Conservation (phyloP, 2,888 invertebrate genomes). For the Caenorhabditis becei region DNA sequence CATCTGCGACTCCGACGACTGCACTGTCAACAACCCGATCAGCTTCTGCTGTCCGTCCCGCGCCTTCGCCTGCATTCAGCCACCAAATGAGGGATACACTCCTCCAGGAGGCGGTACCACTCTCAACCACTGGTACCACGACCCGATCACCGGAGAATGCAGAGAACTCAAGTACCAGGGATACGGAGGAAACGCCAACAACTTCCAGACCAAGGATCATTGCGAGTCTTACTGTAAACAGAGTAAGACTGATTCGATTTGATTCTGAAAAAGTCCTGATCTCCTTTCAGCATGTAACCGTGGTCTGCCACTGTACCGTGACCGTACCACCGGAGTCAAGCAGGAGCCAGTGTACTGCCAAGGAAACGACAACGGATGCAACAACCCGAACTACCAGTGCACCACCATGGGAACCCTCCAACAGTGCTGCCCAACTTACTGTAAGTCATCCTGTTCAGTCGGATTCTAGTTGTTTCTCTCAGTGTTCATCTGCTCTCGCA, state of each 20-base stretch:
- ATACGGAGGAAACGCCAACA: constrained; percentile 80
- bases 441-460: constrained; percentile 58
- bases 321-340: constrained; percentile 80
- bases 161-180: constrained; percentile 80
- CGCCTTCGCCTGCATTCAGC: constrained; percentile 81
- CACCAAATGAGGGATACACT: constrained; percentile 80
- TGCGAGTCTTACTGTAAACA: constrained; percentile 81
- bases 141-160: constrained; percentile 80
- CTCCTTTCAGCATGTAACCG: constrained; percentile 78
- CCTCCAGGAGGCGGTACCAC: constrained; percentile 81
- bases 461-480: constrained; percentile 5
- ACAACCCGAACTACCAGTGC: constrained; percentile 81
- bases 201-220: constrained; percentile 81
- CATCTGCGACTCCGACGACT: constrained; percentile 80
- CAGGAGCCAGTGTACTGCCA: constrained; percentile 81
- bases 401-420: constrained; percentile 81
- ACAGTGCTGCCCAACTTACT: constrained; percentile 80
- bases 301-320: constrained; percentile 81
- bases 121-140: constrained; percentile 81
- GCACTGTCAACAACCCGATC: constrained; percentile 81
- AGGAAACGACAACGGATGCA: constrained; percentile 80
- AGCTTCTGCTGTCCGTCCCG: constrained; percentile 81
- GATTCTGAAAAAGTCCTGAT: neutral
- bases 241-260: constrained; percentile 69
- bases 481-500: constrained; percentile 80